Conservation (phyloP, 1,140 invertebrate species). For the Ostrea denselamellosa region DNA sequence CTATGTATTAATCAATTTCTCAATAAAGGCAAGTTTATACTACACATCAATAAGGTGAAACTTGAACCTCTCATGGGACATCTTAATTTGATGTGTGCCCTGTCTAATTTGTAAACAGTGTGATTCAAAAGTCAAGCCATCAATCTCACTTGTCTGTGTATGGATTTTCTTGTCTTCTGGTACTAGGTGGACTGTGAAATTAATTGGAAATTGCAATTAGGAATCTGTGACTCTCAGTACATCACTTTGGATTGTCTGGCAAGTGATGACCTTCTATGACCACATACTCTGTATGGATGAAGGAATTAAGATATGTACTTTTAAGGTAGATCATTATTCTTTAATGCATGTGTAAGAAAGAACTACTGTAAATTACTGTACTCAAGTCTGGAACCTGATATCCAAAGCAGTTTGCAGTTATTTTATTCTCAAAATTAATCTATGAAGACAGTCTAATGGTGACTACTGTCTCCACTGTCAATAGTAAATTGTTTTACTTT, state of each 20-base stretch:
- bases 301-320: no score
- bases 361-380: no score
- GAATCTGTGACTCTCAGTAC: not conserved
- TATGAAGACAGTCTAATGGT: no score
- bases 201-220: slow-evolving; percentile 28
- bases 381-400: no score
- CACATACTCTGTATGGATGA: not conserved
- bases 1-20: slow-evolving; percentile 15
- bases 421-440: no score
- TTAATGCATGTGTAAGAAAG: no score
- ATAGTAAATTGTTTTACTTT: no score
- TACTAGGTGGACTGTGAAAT: not conserved
- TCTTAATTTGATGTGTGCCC: slow-evolving; percentile 35
- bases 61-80: not conserved
- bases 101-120: slow-evolving; percentile 3
- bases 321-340: no score
- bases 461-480: no score
- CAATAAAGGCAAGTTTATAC: slow-evolving; percentile 24
- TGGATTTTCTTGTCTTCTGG: slow-evolving; percentile 17
- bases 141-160: slow-evolving; percentile 20
- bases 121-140: slow-evolving; percentile 23
- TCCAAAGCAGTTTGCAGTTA: no score
- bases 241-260: not conserved
- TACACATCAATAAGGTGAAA: slow-evolving; percentile 21
- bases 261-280: not conserved